Evolutionary conservation across 2,888 invertebrate genomes (phyloP), one percentile per base, ranked within the genome.

Genomic region (Drosophila paracracens): DNA sequence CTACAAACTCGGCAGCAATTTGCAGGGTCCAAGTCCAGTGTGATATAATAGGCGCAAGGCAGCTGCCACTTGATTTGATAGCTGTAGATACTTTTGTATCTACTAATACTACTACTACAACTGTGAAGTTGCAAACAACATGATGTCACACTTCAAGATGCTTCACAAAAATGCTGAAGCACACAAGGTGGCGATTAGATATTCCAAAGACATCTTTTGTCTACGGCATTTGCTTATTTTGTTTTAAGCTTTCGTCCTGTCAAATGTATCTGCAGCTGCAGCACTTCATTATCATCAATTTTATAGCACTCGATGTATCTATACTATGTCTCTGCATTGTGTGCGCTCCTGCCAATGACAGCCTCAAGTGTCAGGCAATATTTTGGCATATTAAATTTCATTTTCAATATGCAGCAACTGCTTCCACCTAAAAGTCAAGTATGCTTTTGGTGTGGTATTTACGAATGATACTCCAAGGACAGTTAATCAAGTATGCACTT

Each of bases 281-380:
- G 67, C 81, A 83, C 85, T 88, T 85, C 82, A 85, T 88, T 85
- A 85, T 88, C 67, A 72, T 70, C 83, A 72, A 83, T 79, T 75
- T 67, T 62, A 70, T 54, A 71, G 58, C 46, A 66, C 58, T 53
- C 62, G 51, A 40, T 61, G 16, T 46, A 57, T 36, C 27, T 57
- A 27, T 38, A 64, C 48, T 36, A 16, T 60, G 21, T 51, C 29
- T 50, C 13, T 29, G 33, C 33, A 10, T 58, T 50, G 40, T 60
- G 56, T 63, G 53, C 38, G n/a, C 33, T 46, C n/a, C 61, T 83
- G 83, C 58, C 71, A 58, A 33, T 76, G 84, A 84, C 83, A 84
- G 81, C 70, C 74, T 81, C 67, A 72, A 84, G 83, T 87, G 84
- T 74, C 64, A 63, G 65, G 67, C 82, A 82, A 74, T 82, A 83